Percentiles rank a stretch among this genome's conserved stretches.
Evolutionary conservation across 2,888 invertebrate genomes (phyloP).

Genomic region (Thera obeliscata): DNA sequence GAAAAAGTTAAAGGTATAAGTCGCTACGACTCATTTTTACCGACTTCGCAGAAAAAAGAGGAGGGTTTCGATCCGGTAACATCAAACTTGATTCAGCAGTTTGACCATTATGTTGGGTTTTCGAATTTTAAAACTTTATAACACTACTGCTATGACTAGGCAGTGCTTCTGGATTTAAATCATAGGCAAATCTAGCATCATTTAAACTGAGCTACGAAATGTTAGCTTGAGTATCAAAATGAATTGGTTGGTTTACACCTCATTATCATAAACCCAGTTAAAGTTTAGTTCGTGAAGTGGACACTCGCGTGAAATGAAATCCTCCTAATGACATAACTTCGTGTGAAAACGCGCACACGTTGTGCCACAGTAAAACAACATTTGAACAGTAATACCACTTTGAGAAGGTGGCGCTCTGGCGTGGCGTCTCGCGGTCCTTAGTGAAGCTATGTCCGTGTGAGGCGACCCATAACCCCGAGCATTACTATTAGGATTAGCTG

Average conservation of each 20-base stretch:
- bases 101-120: no score
- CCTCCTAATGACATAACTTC: slow-evolving; percentile 28
- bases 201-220: not conserved
- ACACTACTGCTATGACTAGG: no score
- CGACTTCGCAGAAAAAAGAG: no score
- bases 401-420: slow-evolving; percentile 17
- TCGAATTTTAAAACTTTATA: no score
- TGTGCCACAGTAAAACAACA: slow-evolving; percentile 23
- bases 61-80: no score
- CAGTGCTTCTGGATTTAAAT: no score
- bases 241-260: not conserved
- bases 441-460: slow-evolving; percentile 1
- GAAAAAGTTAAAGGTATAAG: no score
- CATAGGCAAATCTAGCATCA: not conserved
- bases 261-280: slow-evolving; percentile 3
- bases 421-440: not conserved
- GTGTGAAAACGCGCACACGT: slow-evolving; percentile 23
- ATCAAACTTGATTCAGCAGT: no score
- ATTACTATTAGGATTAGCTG: slow-evolving; percentile 3
- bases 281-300: slow-evolving; percentile 11
- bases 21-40: no score
- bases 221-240: not conserved
- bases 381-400: slow-evolving; percentile 14
- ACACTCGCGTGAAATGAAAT: slow-evolving; percentile 26
- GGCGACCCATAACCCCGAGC: slow-evolving; percentile 17